Percentiles rank a stretch among this genome's conserved stretches.
Conservation (phyloP, 1,140 invertebrate genomes). For the Spodoptera frugiperda region DNA sequence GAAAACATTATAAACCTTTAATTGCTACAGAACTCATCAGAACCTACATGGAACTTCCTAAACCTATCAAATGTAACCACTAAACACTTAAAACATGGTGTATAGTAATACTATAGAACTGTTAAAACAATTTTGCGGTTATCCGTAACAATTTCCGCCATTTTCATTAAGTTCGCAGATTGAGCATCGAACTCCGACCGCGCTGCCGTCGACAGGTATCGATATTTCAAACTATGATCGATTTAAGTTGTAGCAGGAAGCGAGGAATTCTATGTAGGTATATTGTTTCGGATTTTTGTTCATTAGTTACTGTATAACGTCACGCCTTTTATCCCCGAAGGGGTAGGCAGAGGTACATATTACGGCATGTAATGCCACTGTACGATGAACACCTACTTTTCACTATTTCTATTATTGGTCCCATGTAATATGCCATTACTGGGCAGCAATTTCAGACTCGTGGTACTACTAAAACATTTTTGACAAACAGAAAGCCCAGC, state of each 20-base stretch:
- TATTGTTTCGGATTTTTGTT: too few species aligned
- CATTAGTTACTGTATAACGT: too few species aligned
- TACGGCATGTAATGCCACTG: too few species aligned
- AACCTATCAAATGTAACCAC: constrained; percentile 18
- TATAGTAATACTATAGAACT: not conserved
- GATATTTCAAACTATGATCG: not conserved
- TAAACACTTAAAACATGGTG: not conserved
- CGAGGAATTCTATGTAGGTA: not conserved
- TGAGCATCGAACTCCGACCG: constrained; percentile 11
- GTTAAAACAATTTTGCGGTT: constrained; percentile 8
- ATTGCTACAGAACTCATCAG: not conserved
- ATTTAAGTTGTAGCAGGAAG: not conserved
- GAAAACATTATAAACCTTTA: not conserved
- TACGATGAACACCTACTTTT: too few species aligned
- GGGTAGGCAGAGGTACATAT: too few species aligned
- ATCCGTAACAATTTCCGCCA: not conserved
- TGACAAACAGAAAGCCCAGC: too few species aligned
- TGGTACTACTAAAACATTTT: too few species aligned
- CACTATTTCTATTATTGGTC: too few species aligned
- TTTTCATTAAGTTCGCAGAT: constrained; percentile 24
- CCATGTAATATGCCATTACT: too few species aligned
- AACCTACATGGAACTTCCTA: not conserved
- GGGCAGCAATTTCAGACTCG: too few species aligned
- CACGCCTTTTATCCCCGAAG: too few species aligned
- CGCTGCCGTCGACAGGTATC: not conserved